These are phyloP conservation scores for Eupithecia pulchellata DNA, from an alignment of 2,888 invertebrate genomes.

Conservation along the genomic window DNA sequence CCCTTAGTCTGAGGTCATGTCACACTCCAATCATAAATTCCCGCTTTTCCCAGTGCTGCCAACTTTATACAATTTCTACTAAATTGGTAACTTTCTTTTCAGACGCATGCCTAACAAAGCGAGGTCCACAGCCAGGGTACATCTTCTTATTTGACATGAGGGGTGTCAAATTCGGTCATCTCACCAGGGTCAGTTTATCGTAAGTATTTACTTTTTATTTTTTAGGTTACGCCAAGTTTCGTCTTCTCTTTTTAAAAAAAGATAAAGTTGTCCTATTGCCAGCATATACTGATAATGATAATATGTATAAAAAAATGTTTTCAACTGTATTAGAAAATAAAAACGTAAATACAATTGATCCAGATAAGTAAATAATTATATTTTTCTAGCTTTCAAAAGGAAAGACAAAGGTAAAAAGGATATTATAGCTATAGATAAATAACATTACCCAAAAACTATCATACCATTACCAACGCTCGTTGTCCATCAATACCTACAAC, in stretches of 20 bases:
- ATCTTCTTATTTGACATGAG: constrained; percentile 89
- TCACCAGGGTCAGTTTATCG: constrained; percentile 85
- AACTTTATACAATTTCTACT: constrained; percentile 17
- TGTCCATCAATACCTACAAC: neutral
- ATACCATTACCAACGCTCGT: neutral
- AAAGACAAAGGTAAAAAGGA: constrained; percentile 77
- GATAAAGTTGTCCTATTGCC: too few species aligned
- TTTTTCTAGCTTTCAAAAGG: constrained; percentile 80
- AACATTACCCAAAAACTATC: neutral
- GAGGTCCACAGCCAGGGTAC: constrained; percentile 87
- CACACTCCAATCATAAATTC: neutral
- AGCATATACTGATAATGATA: neutral
- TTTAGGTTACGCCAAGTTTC: neutral
- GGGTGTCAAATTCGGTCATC: constrained; percentile 86
- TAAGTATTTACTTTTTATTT: constrained; percentile 57
- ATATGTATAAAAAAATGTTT: neutral
- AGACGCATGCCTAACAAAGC: constrained; percentile 84
- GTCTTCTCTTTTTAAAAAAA: neutral
- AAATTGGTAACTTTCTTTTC: constrained; percentile 49
- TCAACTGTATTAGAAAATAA: neutral
- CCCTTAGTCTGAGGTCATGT: too few species aligned
- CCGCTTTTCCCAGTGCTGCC: constrained; percentile 16
- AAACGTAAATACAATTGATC: constrained; percentile 2
- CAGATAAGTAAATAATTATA: constrained; percentile 27
- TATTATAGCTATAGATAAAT: neutral